Conservation (phyloP, 1,140 invertebrate species). For the Apis dorsata region DNA sequence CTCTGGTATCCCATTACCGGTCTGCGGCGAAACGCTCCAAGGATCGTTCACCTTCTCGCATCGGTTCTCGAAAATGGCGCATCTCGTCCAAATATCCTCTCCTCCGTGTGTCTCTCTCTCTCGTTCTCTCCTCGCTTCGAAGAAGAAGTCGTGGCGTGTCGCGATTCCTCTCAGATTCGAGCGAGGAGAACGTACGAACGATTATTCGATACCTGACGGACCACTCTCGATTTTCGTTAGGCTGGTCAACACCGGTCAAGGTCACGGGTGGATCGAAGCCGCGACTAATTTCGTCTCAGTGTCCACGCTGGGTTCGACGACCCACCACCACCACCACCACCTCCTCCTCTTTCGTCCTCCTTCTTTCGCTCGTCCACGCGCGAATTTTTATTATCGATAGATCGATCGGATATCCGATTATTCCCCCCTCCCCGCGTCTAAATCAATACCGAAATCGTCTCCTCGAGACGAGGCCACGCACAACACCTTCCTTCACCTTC, state of each 20-base stretch:
- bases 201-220: constrained; percentile 13
- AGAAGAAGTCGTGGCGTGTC: too few relatives aligned
- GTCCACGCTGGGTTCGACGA: constrained; percentile 54
- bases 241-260: constrained; percentile 58
- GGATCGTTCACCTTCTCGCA: constrained; percentile 66
- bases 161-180: not conserved
- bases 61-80: constrained; percentile 66
- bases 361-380: not conserved
- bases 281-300: constrained; percentile 57
- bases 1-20: constrained; percentile 74
- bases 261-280: constrained; percentile 43
- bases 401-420: constrained; percentile 25
- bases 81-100: constrained; percentile 36
- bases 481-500: not conserved
- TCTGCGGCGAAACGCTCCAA: constrained; percentile 65
- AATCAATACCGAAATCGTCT: not conserved
- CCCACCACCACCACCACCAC: not conserved
- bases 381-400: constrained; percentile 8
- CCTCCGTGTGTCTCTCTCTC: not conserved
- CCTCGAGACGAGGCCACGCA: not conserved
- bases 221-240: constrained; percentile 58
- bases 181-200: not conserved
- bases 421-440: too few relatives aligned
- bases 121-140: not conserved
- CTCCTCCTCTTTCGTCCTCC: not conserved